phyloP scores from a whole-genome alignment of 37 sponge, comb jelly and placozoan genomes.

The Mnemiopsis leidyi region DNA sequence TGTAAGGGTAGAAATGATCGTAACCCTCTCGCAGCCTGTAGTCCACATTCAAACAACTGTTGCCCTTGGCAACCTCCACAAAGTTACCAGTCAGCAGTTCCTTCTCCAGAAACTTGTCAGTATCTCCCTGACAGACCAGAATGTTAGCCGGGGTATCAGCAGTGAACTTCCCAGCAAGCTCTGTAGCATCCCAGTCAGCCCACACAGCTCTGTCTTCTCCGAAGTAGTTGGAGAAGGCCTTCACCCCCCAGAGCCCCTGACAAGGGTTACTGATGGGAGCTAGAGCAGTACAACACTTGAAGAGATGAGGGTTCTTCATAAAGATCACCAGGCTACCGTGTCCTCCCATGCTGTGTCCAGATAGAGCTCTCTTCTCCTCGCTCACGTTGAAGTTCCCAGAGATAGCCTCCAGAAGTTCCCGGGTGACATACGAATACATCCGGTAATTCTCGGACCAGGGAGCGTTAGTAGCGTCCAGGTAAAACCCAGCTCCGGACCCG shows the following conservation, averaged over 20 bases:
- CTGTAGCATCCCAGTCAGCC: slow-evolving; percentile 69
- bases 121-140: slow-evolving; percentile 31
- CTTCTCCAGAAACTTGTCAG: slow-evolving; percentile 15
- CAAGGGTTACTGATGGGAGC: slow-evolving; percentile 93
- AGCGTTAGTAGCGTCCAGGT: slow-evolving; percentile 86
- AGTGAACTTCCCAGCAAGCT: neutral
- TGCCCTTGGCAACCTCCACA: slow-evolving; percentile 71
- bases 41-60: slow-evolving; percentile 70
- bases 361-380: slow-evolving; percentile 72
- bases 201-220: slow-evolving; percentile 77
- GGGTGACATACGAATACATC: slow-evolving; percentile 95
- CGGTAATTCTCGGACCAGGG: slow-evolving; percentile 96
- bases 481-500: slow-evolving; percentile 96
- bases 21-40: slow-evolving; percentile 90
- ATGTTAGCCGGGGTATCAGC: neutral
- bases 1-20: slow-evolving; percentile 95
- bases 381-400: slow-evolving; percentile 74
- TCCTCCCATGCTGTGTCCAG: slow-evolving; percentile 98
- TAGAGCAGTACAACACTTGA: slow-evolving; percentile 83
- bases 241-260: slow-evolving; percentile 86
- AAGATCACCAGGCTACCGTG: slow-evolving; percentile 91
- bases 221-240: slow-evolving; percentile 89
- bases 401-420: slow-evolving; percentile 81
- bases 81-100: slow-evolving; percentile 87
- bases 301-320: slow-evolving; percentile 79